Evolutionary conservation across 2,797 vertebrate genomes (phyloP).

Genomic region (Malurus splendens): DNA sequence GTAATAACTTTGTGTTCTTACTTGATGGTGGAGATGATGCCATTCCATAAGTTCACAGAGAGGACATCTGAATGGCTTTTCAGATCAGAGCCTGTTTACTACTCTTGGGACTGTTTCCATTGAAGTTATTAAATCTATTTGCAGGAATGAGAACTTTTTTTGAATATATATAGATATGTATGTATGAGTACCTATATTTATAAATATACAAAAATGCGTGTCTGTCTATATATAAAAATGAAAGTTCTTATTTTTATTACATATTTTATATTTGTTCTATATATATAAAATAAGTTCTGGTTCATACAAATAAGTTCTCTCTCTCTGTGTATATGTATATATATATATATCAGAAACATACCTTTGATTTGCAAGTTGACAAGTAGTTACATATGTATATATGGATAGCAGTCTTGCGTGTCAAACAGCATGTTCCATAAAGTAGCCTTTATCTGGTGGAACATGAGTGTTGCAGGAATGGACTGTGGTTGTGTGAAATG

Average conservation of each 20-base stretch:
- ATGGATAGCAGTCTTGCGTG: slow-evolving; percentile 11
- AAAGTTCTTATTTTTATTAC: not conserved
- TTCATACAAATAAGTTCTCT: not conserved
- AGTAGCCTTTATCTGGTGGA: slow-evolving; percentile 53
- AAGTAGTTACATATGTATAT: slow-evolving; percentile 28
- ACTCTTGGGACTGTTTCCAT: not conserved
- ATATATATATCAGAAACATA: not conserved
- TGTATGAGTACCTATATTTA: not conserved
- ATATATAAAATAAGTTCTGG: not conserved
- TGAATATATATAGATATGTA: not conserved
- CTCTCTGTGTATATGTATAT: not conserved
- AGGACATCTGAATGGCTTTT: not conserved
- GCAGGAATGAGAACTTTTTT: not conserved
- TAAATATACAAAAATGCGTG: not conserved
- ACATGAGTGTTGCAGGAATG: slow-evolving; percentile 3
- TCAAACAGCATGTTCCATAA: slow-evolving; percentile 19
- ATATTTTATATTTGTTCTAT: not conserved
- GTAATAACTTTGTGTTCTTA: not conserved
- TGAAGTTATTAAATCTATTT: not conserved
- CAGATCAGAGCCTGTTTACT: not conserved
- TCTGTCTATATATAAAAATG: not conserved
- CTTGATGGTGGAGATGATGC: not conserved
- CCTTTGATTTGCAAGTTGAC: slow-evolving; percentile 39
- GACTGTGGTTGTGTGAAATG: slow-evolving; percentile 30
- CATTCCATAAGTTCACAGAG: not conserved